Base-by-base conservation (phyloP, 2,113 vertebrate species). In the Vicugna pacos region DNA sequence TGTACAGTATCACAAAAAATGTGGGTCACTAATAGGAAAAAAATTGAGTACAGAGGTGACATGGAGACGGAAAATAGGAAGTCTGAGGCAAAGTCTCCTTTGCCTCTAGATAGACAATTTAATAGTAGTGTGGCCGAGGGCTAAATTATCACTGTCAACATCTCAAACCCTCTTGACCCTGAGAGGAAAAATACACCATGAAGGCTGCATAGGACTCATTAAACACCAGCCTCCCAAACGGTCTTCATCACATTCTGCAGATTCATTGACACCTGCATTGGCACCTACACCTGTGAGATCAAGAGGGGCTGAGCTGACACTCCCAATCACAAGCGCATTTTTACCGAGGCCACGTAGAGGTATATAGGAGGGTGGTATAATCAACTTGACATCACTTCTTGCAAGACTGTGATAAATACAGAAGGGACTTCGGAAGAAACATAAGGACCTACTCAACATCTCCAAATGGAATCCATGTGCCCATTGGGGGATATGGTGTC, bases 1-100 rank as follows among this genome's bases (percentile, higher is more conserved):
- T 88, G 20, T 88, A 54, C 82, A 96, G 84, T 77, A 96, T 89
- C 85, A 97, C 85, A 77, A 75, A 93, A 98, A 98, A 93, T 80
- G 76, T 42, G 52, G 69, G 20, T 83, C 84, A 96, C 95, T 97
- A 95, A 93, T 70, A 75, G 87, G 92, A 91, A 50, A 80, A 52
- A 94, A 89, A 56, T 20, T 82, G 82, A 96, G 26, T 54, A 72
- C 5, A 89, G 52, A 91, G 58, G 50, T 85, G 89, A 58, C 32
- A 76, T 3, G 38, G 26, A 93, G 73, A 93, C 2, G 42, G 52
- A 89, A 65, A 90, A 64, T 1, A 83, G 32, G 86, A 91, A 60
- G 3, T 65, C 4, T 22, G 50, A 84, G 81, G 38, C 38, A 42
- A 42, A 42, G 38, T 42, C 42, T 42, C 67, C 50, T 92, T 94